These are phyloP conservation scores for Ictidomys tridecemlineatus DNA, from an alignment of 2,113 vertebrate genomes.

Conservation along the genomic window DNA sequence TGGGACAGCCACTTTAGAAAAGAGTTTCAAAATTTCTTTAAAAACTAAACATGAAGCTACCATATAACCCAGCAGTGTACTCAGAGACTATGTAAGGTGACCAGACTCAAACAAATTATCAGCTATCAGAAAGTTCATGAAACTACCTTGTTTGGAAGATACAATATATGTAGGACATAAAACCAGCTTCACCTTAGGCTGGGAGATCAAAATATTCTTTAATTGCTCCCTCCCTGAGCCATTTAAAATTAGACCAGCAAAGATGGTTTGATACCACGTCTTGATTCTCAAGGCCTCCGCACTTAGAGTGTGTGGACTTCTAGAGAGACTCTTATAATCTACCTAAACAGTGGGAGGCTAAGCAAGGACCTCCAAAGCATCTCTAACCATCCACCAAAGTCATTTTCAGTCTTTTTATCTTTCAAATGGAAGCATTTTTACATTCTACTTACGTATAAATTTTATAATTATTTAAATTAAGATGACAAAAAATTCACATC, in stretches of 20 bases:
- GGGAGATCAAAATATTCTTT: neutral
- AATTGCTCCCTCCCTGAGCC: neutral
- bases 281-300: neutral
- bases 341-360: neutral
- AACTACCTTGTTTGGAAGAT: conserved; percentile 25
- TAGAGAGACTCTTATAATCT: neutral
- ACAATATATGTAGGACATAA: neutral
- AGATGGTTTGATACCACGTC: neutral
- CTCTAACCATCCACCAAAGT: neutral
- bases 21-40: neutral
- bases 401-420: conserved; percentile 1
- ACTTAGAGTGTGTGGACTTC: neutral
- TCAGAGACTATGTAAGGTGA: neutral
- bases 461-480: neutral
- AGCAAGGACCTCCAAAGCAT: neutral
- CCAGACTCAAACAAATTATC: neutral
- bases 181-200: neutral
- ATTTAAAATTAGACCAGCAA: neutral
- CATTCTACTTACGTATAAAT: neutral
- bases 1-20: neutral
- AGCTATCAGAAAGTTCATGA: neutral
- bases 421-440: conserved; percentile 21
- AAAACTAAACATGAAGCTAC: conserved; percentile 16
- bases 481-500: neutral
- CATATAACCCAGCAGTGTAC: neutral